Percentiles rank a stretch among this genome's conserved stretches.
Evolutionary conservation across 2,888 invertebrate species (phyloP).

Genomic region (Cynaeus angustus): DNA sequence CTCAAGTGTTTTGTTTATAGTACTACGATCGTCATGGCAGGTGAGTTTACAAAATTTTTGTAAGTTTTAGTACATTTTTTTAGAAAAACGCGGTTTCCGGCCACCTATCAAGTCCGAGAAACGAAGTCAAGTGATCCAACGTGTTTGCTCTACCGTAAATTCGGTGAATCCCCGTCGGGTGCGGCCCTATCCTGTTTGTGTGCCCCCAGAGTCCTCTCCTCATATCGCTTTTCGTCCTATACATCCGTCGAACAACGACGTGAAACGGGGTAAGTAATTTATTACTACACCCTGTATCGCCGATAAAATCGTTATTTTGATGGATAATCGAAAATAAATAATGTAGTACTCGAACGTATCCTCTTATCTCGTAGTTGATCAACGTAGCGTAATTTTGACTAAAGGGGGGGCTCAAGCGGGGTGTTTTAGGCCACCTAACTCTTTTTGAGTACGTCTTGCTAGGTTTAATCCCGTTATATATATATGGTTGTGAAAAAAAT

Average conservation of each 20-base stretch:
- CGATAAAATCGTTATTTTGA: neutral
- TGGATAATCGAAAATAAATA: neutral
- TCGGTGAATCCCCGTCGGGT: neutral
- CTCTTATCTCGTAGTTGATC: neutral
- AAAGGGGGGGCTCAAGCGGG: too few relatives aligned
- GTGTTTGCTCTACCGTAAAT: neutral
- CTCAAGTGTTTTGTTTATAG: neutral
- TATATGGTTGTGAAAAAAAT: too few relatives aligned
- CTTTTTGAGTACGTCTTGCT: too few relatives aligned
- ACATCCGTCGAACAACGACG: constrained; percentile 31
- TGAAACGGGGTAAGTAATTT: constrained; percentile 37
- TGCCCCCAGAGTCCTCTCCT: constrained; percentile 43
- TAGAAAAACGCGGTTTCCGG: constrained; percentile 39
- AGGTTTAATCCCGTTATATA: too few relatives aligned
- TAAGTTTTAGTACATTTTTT: constrained; percentile 14
- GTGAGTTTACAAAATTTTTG: constrained; percentile 15
- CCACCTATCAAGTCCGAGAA: constrained; percentile 1
- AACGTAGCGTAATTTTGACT: neutral
- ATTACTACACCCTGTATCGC: too few relatives aligned
- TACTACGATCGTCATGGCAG: neutral
- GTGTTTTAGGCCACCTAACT: too few relatives aligned
- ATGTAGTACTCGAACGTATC: neutral
- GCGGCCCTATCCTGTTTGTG: constrained; percentile 39
- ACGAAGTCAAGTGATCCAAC: constrained; percentile 8
- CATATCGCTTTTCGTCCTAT: constrained; percentile 38